Base-by-base conservation (phyloP, 2,113 vertebrate species). In the Prinia subflava region DNA sequence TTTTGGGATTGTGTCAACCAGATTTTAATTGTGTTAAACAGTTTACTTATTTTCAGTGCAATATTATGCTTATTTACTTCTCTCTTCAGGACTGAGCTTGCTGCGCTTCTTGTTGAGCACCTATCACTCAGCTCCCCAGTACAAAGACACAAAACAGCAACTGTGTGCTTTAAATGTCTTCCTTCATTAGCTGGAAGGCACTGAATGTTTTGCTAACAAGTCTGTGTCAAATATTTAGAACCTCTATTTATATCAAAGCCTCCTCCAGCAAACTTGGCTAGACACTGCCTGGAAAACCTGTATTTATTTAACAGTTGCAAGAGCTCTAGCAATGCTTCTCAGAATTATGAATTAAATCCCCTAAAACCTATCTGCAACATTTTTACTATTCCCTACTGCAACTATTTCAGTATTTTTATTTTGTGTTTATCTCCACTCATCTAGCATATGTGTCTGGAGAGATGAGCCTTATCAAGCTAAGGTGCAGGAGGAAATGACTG, bases 221-320 rank as follows among this genome's bases (percentile, higher is more conserved):
- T 30, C 55, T 27, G 28, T 5, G 47, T 71, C 67, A 89, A 52
- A 74, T 62, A 94, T 55, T 94, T 78, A 84, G 73, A 87, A 59
- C 41, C 6, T 74, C 42, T 77, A 35, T 56, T 87, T 89, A 59
- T 53, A 82, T 19, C 22, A 8, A 94, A 73, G 37, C 16, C 0
- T 90, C 57, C 77, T 93, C 64, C 68, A 74, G 44, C 64, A 84
- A 90, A 76, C 71, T 89, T 70, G 49, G 46, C 35, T 64, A 65
- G 52, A 53, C 31, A 49, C 30, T 47, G 33, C 63, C 59, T 83
- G 70, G 50, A 81, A 74, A 89, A 84, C 44, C n/a, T 57, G 59
- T 30, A 3, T 93, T 94, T 94, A 93, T 90, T 86, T 89, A 92
- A 87, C 52, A 92, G 44, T 73, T 93, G 49, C 67, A 90, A 87